These are phyloP conservation scores for Malacosoma neustria DNA, from an alignment of 2,888 invertebrate genomes.

Conservation along the genomic window DNA sequence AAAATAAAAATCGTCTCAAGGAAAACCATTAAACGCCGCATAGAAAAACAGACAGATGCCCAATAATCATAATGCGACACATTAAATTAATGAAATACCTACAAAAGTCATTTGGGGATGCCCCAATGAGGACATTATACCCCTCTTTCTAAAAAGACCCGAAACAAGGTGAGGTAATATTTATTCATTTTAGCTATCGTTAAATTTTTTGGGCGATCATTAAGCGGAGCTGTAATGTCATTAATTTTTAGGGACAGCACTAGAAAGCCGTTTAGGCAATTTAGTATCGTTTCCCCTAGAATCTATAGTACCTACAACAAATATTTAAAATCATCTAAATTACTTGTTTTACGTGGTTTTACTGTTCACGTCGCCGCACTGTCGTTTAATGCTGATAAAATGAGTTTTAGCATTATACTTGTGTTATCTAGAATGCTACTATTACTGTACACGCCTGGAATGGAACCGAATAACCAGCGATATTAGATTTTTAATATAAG, in stretches of 20 bases:
- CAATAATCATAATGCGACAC: constrained; percentile 7
- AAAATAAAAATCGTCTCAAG: neutral
- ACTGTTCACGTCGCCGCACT: too few relatives aligned
- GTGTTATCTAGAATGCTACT: too few relatives aligned
- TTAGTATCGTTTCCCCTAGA: too few relatives aligned
- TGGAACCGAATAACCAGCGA: too few relatives aligned
- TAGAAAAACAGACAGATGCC: neutral
- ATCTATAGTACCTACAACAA: too few relatives aligned
- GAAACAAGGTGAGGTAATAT: constrained; percentile 11
- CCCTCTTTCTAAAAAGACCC: constrained; percentile 7
- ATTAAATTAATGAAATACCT: constrained; percentile 11
- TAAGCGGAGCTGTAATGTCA: constrained; percentile 11
- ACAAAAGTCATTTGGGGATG: constrained; percentile 9
- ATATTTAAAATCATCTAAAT: too few relatives aligned
- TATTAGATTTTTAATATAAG: too few relatives aligned
- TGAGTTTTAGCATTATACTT: too few relatives aligned
- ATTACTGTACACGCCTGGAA: too few relatives aligned
- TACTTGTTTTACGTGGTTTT: too few relatives aligned
- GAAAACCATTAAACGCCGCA: neutral
- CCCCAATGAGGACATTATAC: constrained; percentile 7
- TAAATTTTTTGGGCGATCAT: constrained; percentile 10
- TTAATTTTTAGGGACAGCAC: neutral
- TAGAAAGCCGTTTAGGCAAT: too few relatives aligned
- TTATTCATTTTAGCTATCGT: constrained; percentile 15
- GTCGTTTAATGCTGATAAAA: too few relatives aligned